Percentiles rank a stretch among this genome's conserved stretches.
These are phyloP conservation scores for Meteorus colon DNA, from an alignment of 2,888 invertebrate species.

Conservation along the genomic window DNA sequence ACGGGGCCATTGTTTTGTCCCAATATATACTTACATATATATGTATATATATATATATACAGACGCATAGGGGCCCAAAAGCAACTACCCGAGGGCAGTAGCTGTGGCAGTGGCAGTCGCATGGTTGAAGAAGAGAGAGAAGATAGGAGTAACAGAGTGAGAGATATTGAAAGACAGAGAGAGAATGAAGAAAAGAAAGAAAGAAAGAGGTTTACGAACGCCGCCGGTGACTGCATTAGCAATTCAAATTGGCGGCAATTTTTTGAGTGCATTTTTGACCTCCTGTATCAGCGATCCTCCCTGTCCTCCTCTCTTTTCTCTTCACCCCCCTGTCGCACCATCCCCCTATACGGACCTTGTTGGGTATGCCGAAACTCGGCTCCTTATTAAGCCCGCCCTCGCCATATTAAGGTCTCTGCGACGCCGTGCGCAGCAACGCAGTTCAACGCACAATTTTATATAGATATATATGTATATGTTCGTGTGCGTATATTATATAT, in stretches of 20 bases:
- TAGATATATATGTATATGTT: neutral
- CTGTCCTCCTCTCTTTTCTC: conserved; percentile 44
- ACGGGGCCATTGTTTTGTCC: conserved; percentile 71
- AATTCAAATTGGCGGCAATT: conserved; percentile 74
- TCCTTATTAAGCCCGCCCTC: conserved; percentile 73
- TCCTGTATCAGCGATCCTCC: conserved; percentile 68
- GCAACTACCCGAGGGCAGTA: conserved; percentile 36
- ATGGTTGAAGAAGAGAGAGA: conserved; percentile 36
- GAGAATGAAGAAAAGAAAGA: conserved; percentile 40
- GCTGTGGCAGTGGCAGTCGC: conserved; percentile 37
- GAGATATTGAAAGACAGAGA: conserved; percentile 35
- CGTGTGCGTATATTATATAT: neutral
- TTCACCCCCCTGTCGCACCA: conserved; percentile 55
- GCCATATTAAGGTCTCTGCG: conserved; percentile 67
- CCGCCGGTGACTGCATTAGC: conserved; percentile 69
- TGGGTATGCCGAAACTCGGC: conserved; percentile 66
- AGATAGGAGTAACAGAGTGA: conserved; percentile 35
- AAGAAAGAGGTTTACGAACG: conserved; percentile 49
- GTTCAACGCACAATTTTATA: conserved; percentile 50
- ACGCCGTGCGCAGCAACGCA: conserved; percentile 54
- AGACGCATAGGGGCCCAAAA: conserved; percentile 40
- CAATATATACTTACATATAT: conserved; percentile 50
- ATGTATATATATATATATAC: neutral
- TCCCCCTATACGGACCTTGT: conserved; percentile 24
- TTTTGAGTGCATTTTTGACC: conserved; percentile 74